phyloP scores from a whole-genome alignment of 2,113 vertebrate species.

The Phrynosoma blainvillii region DNA sequence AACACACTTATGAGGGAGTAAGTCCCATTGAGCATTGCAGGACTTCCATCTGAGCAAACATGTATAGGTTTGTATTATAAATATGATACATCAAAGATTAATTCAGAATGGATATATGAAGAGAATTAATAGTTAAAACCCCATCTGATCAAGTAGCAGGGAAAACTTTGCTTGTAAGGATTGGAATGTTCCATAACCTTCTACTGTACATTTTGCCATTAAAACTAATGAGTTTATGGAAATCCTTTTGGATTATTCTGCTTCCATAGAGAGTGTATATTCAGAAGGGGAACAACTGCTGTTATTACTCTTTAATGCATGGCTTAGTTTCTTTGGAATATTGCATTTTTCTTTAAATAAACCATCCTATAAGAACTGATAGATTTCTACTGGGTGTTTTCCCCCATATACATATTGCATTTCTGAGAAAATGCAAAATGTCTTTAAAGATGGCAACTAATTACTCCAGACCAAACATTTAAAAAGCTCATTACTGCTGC shows the following conservation, averaged over 20 bases:
- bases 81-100: conserved; percentile 41
- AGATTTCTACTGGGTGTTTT: not conserved
- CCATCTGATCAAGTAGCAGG: not conserved
- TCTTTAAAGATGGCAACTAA: too few relatives aligned
- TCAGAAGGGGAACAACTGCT: not conserved
- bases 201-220: conserved; percentile 60
- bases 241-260: conserved; percentile 30
- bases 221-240: conserved; percentile 59
- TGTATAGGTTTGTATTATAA: too few relatives aligned
- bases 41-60: not conserved
- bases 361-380: not conserved
- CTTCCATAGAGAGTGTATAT: not conserved
- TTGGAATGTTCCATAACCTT: conserved; percentile 41
- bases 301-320: not conserved
- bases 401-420: not conserved
- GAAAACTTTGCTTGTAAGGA: not conserved
- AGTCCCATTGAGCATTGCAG: not conserved
- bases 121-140: not conserved
- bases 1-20: not conserved
- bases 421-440: not conserved
- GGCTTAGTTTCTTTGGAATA: not conserved
- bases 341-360: not conserved
- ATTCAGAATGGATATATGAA: conserved; percentile 16
- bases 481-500: not conserved
- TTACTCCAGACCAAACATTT: not conserved